Percentiles rank a stretch among this genome's conserved stretches.
These are phyloP conservation scores for Ficedula albicollis DNA, from an alignment of 2,797 vertebrate genomes.

Conservation along the genomic window DNA sequence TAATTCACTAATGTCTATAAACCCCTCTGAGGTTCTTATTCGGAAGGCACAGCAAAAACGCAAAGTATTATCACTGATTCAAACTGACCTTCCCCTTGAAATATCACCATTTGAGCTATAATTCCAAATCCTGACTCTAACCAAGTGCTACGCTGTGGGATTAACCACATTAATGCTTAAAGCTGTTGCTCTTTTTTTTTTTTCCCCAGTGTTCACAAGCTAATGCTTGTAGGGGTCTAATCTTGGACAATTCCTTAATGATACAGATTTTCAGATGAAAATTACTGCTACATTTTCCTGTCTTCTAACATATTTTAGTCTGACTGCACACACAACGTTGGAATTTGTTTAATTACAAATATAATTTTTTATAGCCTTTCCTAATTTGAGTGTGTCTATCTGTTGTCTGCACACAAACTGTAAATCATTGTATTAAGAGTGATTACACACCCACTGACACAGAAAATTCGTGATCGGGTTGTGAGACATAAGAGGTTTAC, in stretches of 20 bases:
- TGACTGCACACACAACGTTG: neutral
- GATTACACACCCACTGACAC: slow-evolving; percentile 67
- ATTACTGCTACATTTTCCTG: slow-evolving; percentile 40
- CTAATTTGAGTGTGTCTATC: slow-evolving; percentile 38
- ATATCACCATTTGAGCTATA: slow-evolving; percentile 75
- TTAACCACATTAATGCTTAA: slow-evolving; percentile 76
- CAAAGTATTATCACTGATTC: slow-evolving; percentile 69
- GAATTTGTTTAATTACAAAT: slow-evolving; percentile 48
- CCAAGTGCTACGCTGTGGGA: slow-evolving; percentile 70
- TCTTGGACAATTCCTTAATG: slow-evolving; percentile 73
- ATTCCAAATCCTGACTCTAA: slow-evolving; percentile 74
- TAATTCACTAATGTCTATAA: slow-evolving; percentile 66
- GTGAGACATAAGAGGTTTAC: slow-evolving; percentile 70
- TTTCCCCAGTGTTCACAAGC: slow-evolving; percentile 43
- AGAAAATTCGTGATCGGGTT: slow-evolving; percentile 68
- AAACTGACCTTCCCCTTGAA: slow-evolving; percentile 74
- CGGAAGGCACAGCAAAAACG: slow-evolving; percentile 27
- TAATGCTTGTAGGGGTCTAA: slow-evolving; percentile 66
- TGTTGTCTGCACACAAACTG: slow-evolving; percentile 49
- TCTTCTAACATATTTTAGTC: slow-evolving; percentile 29
- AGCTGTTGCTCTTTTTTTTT: slow-evolving; percentile 69
- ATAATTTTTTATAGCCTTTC: neutral
- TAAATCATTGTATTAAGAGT: slow-evolving; percentile 68
- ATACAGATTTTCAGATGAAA: slow-evolving; percentile 69
- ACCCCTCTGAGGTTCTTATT: slow-evolving; percentile 58